Evolutionary conservation across 2,888 invertebrate genomes (phyloP), one percentile per base, ranked within the genome.

Genomic region (Acleris cristana): DNA sequence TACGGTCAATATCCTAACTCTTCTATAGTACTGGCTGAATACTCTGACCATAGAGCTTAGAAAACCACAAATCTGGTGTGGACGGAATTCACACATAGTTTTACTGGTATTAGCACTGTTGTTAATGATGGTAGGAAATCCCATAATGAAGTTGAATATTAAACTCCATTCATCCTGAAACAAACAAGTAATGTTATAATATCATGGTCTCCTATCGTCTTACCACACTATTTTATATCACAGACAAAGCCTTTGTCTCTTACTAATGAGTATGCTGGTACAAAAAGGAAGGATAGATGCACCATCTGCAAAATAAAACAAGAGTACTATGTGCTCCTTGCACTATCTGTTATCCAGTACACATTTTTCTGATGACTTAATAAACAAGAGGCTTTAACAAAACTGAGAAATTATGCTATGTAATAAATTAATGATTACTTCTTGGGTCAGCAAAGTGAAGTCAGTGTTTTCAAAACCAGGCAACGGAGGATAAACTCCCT

Each of bases 81-180:
- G 94, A 69, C 94, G 90, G 68, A 95, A 93, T 53, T 94, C 92
- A 54, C 94, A 94, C 16, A 79, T 80, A 14, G 84, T 83, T 23
- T 93, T 82, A 69, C 88, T 89, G 1, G 84, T 51, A 60, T 92
- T 87, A 18, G 95, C 75, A 63, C 94, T 93, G 59, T 88, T 93
- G 18, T 88, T 88, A 49, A 97, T 78, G 14, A 95, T 75, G n/a
- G 90, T 82, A 0, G 96, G 95, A 78, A 95, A 95, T 19, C 94
- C 94, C 58, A 96, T 82, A 64, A 97, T 87, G 73, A 94, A 96
- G 71, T 94, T 95, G 79, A 94, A 96, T 52, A 96, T 81, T 4
- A 97, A 80, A 70, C 93, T 93, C 97, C 97, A 97, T 90, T 97
- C 97, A 75, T 96, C 96, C 96, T 96, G 82, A 19, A 94, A 40